Percentiles rank a stretch among this genome's conserved stretches.
These are phyloP conservation scores for Ethmia dodecea DNA, from an alignment of 2,888 invertebrate species.

Conservation along the genomic window DNA sequence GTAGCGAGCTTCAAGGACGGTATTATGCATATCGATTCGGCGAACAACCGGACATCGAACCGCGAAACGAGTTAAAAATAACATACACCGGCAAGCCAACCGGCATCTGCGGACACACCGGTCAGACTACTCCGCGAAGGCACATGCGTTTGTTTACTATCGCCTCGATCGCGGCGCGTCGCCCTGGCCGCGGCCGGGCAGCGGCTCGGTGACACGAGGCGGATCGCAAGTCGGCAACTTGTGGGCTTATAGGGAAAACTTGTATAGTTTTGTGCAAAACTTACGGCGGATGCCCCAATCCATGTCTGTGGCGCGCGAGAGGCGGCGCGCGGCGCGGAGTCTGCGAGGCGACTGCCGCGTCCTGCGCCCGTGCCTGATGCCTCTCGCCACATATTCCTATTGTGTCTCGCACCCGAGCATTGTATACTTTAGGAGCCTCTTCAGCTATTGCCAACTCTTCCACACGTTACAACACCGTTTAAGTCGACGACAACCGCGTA, in stretches of 20 bases:
- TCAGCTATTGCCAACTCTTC: conserved; percentile 32
- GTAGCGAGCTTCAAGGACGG: conserved; percentile 51
- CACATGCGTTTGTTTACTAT: conserved; percentile 78
- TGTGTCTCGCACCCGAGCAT: conserved; percentile 44
- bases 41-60: conserved; percentile 73
- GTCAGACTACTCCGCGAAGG: conserved; percentile 60
- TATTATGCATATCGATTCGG: conserved; percentile 72
- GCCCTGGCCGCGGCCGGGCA: conserved; percentile 23
- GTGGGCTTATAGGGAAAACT: conserved; percentile 32
- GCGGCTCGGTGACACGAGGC: conserved; percentile 19
- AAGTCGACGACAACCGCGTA: conserved; percentile 14
- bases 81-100: conserved; percentile 58
- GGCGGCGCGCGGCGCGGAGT: conserved; percentile 65
- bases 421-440: conserved; percentile 40
- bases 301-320: conserved; percentile 46
- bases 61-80: conserved; percentile 75
- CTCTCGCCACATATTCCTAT: conserved; percentile 48
- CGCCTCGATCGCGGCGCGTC: conserved; percentile 45
- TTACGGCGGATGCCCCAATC: conserved; percentile 77
- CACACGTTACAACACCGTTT: conserved; percentile 20
- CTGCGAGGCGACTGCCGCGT: conserved; percentile 69
- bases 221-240: conserved; percentile 15
- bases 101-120: conserved; percentile 72
- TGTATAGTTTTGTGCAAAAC: conserved; percentile 37
- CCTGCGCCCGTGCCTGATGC: conserved; percentile 63